Conservation (phyloP, 2,797 vertebrate genomes). For the Sebastiscus tertius region DNA sequence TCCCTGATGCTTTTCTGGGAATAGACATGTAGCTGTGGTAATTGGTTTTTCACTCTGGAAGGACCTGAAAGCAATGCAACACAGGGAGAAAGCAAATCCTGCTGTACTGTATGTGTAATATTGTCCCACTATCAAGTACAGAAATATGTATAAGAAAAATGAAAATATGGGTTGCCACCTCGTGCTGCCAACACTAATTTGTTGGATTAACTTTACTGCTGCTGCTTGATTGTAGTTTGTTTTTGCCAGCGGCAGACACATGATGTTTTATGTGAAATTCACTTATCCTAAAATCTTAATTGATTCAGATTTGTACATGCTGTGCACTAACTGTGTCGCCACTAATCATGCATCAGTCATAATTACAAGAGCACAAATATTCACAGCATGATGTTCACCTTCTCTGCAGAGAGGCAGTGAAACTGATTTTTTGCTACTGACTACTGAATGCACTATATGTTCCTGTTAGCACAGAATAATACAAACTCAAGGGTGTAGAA, state of each 20-base stretch:
- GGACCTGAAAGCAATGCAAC: conserved; percentile 10
- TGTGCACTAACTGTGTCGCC: background rate
- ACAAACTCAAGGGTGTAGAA: background rate
- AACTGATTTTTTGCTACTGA: background rate
- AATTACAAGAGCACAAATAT: conserved; percentile 33
- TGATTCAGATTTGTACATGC: conserved; percentile 2
- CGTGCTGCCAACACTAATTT: background rate
- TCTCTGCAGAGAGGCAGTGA: background rate
- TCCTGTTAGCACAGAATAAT: background rate
- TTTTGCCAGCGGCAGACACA: background rate
- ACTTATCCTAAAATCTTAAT: background rate
- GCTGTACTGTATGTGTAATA: background rate
- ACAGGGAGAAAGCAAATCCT: background rate
- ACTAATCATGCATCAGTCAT: conserved; percentile 5
- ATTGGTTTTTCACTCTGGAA: conserved; percentile 53
- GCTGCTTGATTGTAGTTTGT: background rate
- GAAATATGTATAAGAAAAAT: background rate
- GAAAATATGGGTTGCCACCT: background rate
- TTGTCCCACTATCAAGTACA: background rate
- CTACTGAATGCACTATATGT: background rate
- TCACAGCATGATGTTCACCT: conserved; percentile 17
- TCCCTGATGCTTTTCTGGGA: conserved; percentile 73
- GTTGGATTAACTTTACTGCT: background rate
- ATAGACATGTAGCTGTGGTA: conserved; percentile 57
- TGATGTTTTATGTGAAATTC: background rate